Base-by-base conservation (phyloP, 2,888 invertebrate species). In the Limulus polyphemus region DNA sequence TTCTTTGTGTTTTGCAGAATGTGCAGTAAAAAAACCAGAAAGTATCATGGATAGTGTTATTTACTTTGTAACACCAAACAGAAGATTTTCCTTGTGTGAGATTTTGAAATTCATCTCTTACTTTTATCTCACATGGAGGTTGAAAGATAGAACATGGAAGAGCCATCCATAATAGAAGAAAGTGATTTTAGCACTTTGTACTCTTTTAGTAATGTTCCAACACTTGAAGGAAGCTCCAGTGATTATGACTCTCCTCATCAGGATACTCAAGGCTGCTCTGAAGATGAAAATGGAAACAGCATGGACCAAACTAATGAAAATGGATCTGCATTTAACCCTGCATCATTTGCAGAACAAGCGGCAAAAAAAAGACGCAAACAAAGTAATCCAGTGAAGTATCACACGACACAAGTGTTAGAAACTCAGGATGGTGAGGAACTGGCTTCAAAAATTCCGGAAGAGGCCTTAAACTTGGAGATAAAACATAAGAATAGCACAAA, bases 351-450 rank as follows among this genome's bases (percentile, higher is more conserved):
- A 60, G 69, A 68, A 58, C 62, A 65, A n/a, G 62, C 61, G 49
- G 62, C 67, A 14, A 85, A 89, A 79, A 92, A 93, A 79, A 82
- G 92, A 69, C 84, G 92, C 74, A 93, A 93, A 80, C 92, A 93
- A 78, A 85, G 90, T 70, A 91, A 90, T 69, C 93, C 93, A 60
- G 83, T 88, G 68, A 84, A 90, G 70, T 82, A 85, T 72, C 65
- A 64, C 52, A 64, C 63, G 47, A 65, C 64, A 48, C 59, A 65
- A 14, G 65, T 55, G 56, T 65, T 62, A 63, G 60, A 56, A 32
- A 57, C 63, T 73, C 70, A 75, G 73, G 66, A 69, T 50, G 68
- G 67, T 56, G 70, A 64, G 48, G 64, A 62, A 48, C 62, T 69
- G n/a, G 69, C 80, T 70, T 54, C 54, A 32, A 32, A 16, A 16